phyloP scores from a whole-genome alignment of 2,888 invertebrate genomes.

The Melanophora roralis region DNA sequence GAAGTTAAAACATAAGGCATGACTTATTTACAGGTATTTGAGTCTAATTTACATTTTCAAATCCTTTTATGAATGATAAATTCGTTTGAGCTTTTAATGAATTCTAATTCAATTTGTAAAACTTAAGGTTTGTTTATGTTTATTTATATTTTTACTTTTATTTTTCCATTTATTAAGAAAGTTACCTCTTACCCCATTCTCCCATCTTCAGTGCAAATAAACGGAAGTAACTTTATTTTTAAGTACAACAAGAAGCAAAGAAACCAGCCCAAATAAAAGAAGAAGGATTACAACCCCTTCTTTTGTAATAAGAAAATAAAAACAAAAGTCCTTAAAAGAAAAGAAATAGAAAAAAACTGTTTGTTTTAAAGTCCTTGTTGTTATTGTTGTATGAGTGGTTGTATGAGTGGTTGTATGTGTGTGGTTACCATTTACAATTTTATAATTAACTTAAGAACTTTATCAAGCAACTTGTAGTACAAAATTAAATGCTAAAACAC shows the following conservation, averaged over 20 bases:
- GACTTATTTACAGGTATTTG: constrained; percentile 52
- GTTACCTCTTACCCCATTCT: neutral
- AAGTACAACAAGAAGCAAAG: constrained; percentile 11
- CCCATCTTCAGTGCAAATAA: constrained; percentile 13
- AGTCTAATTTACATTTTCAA: constrained; percentile 35
- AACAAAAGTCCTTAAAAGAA: constrained; percentile 29
- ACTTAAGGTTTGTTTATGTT: constrained; percentile 57
- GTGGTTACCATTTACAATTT: constrained; percentile 69
- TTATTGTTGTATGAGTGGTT: constrained; percentile 60
- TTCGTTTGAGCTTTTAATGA: constrained; percentile 48
- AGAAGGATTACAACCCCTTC: constrained; percentile 35
- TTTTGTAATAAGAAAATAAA: neutral
- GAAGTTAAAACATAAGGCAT: neutral
- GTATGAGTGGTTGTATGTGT: constrained; percentile 68
- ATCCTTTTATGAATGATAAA: constrained; percentile 57
- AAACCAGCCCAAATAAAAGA: neutral
- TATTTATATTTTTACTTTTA: constrained; percentile 29
- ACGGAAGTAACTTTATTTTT: constrained; percentile 24
- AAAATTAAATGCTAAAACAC: constrained; percentile 44
- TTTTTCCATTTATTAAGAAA: neutral
- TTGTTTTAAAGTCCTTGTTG: constrained; percentile 31
- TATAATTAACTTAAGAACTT: constrained; percentile 72
- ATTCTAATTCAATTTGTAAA: constrained; percentile 60
- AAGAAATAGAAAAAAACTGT: constrained; percentile 40
- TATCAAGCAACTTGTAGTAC: constrained; percentile 57